phyloP scores from a whole-genome alignment of 2,113 vertebrate genomes.

The Coreoperca whiteheadi region DNA sequence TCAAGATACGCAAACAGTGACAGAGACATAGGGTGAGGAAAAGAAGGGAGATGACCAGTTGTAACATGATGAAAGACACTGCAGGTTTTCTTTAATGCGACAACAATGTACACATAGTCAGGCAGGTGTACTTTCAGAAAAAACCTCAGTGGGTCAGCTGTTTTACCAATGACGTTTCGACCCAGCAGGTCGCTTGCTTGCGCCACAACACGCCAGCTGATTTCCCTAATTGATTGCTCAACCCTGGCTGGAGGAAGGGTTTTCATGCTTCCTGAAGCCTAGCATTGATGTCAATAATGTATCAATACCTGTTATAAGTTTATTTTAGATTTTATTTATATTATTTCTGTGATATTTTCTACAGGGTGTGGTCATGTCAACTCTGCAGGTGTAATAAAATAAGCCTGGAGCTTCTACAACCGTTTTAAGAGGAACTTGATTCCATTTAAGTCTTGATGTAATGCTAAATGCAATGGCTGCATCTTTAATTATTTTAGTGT shows the following conservation, averaged over 20 bases:
- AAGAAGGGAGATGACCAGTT: conserved; percentile 23
- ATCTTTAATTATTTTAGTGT: neutral
- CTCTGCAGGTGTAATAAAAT: neutral
- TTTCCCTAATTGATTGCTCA: conserved; percentile 37
- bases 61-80: conserved; percentile 34
- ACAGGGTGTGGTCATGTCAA: neutral
- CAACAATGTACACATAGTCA: neutral
- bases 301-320: neutral
- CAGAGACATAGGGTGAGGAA: conserved; percentile 24
- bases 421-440: neutral
- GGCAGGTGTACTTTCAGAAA: neutral
- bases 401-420: neutral
- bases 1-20: conserved; percentile 48
- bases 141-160: conserved; percentile 23
- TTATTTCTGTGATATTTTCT: neutral
- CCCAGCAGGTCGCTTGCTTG: neutral
- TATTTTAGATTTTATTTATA: neutral
- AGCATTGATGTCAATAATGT: neutral
- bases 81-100: conserved; percentile 46
- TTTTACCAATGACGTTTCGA: neutral
- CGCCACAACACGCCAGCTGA: conserved; percentile 3
- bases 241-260: conserved; percentile 16
- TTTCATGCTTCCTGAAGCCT: neutral
- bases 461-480: neutral
- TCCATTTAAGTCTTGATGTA: neutral